phyloP scores from a whole-genome alignment of 2,113 vertebrate species.

The Psettodes erumei region DNA sequence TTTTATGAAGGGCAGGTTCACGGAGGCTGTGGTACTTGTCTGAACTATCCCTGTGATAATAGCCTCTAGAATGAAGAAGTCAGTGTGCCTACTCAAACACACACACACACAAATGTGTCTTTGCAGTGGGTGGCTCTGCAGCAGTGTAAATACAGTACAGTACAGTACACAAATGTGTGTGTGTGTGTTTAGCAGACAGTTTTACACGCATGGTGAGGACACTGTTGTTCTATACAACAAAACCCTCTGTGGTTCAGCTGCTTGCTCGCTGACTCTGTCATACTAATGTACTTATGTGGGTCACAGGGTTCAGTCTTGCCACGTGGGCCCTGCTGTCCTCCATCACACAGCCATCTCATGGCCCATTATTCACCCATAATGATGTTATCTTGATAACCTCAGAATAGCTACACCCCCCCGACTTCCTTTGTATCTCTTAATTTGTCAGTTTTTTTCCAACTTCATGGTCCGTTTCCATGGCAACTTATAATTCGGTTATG shows the following conservation, averaged over 20 bases:
- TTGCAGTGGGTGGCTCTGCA: constrained; percentile 51
- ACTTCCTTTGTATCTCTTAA: constrained; percentile 52
- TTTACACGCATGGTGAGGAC: constrained; percentile 49
- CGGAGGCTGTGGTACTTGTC: constrained; percentile 67
- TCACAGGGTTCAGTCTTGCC: constrained; percentile 67
- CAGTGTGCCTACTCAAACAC: constrained; percentile 48
- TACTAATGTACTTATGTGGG: constrained; percentile 71
- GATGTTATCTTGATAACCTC: constrained; percentile 57
- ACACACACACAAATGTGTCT: constrained; percentile 38
- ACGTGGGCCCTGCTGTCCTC: constrained; percentile 40
- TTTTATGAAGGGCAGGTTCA: constrained; percentile 70
- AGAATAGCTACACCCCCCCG: constrained; percentile 41
- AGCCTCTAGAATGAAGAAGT: constrained; percentile 68
- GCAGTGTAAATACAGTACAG: constrained; percentile 60
- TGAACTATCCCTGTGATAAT: constrained; percentile 70
- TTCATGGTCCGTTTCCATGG: constrained; percentile 31
- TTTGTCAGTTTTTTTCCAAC: constrained; percentile 26
- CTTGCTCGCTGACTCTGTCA: constrained; percentile 59
- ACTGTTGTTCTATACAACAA: constrained; percentile 56
- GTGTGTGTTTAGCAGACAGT: constrained; percentile 8
- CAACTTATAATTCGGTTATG: constrained; percentile 43
- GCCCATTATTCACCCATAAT: constrained; percentile 64
- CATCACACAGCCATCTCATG: constrained; percentile 37
- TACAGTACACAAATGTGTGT: constrained; percentile 13
- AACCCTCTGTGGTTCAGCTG: constrained; percentile 43